Evolutionary conservation across 2,797 vertebrate genomes (phyloP).

Genomic region (Eutrigla gurnardus): DNA sequence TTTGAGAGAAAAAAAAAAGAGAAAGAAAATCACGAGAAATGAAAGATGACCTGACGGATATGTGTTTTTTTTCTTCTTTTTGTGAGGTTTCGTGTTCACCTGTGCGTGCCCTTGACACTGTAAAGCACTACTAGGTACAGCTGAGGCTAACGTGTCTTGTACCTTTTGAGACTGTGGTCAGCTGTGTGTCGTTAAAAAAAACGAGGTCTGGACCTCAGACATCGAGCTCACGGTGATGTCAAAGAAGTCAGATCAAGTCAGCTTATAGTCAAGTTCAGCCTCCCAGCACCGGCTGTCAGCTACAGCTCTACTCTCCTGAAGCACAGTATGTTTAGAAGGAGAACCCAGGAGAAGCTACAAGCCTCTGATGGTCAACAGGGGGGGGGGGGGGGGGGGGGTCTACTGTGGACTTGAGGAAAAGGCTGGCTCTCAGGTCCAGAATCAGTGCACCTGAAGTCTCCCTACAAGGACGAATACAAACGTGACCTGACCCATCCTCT

Average conservation of each 20-base stretch:
- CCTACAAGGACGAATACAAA: conserved; percentile 58
- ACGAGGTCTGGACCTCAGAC: conserved; percentile 60
- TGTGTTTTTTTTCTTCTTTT: conserved; percentile 23
- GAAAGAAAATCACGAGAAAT: conserved; percentile 62
- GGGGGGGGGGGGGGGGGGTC: too few species aligned
- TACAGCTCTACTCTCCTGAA: conserved; percentile 40
- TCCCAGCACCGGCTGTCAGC: conserved; percentile 11
- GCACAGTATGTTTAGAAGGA: conserved; percentile 13
- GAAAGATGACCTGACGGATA: conserved; percentile 72
- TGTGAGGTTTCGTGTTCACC: conserved; percentile 73
- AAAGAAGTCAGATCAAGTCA: conserved; percentile 60
- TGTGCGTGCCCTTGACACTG: conserved; percentile 62
- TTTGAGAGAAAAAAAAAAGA: conserved; percentile 78
- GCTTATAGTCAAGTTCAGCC: conserved; percentile 36
- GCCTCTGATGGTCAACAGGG: conserved; percentile 21
- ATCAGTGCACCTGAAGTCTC: conserved; percentile 70
- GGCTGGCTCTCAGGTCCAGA: conserved; percentile 56
- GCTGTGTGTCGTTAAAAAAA: conserved; percentile 48
- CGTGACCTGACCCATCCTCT: conserved; percentile 61
- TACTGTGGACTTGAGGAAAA: conserved; percentile 39
- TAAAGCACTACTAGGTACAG: conserved; percentile 62
- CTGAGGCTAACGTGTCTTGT: conserved; percentile 61
- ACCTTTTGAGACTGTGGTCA: conserved; percentile 60
- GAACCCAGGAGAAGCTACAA: conserved; percentile 29
- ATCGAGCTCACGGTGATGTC: conserved; percentile 52